Evolutionary conservation across 2,113 vertebrate genomes (phyloP).

Genomic region (Rhynchopsitta pachyrhyncha): DNA sequence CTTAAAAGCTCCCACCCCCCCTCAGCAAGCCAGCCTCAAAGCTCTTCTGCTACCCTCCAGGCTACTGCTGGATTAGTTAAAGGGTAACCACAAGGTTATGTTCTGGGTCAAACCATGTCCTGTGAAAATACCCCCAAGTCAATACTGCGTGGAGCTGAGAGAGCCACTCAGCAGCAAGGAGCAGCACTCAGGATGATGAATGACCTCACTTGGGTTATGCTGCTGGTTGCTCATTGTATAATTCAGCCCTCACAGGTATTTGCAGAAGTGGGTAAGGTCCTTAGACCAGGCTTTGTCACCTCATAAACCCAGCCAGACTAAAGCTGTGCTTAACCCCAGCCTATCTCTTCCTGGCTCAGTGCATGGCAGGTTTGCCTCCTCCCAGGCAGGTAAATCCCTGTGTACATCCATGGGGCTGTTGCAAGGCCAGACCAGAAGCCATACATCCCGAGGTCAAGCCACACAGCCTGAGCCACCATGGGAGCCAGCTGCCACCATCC

Average conservation of each 20-base stretch:
- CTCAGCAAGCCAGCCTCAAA: rapidly evolving
- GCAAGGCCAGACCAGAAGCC: not conserved
- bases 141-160: rapidly evolving
- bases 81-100: not conserved
- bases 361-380: not conserved
- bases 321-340: not conserved
- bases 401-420: rapidly evolving
- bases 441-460: rapidly evolving
- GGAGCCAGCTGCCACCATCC: not conserved
- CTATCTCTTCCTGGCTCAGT: not conserved
- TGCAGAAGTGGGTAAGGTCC: not conserved
- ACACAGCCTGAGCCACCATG: not conserved
- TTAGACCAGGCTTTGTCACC: not conserved
- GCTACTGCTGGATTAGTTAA: not conserved
- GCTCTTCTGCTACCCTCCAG: not conserved
- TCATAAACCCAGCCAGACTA: not conserved
- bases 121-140: not conserved
- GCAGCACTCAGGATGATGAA: not conserved
- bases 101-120: not conserved
- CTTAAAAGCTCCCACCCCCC: rapidly evolving
- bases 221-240: rapidly evolving
- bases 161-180: not conserved
- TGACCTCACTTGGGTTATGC: not conserved
- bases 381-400: not conserved
- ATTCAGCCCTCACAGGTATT: not conserved